Evolutionary conservation across 2,113 vertebrate species (phyloP).

Genomic region (Trogon surrucura): DNA sequence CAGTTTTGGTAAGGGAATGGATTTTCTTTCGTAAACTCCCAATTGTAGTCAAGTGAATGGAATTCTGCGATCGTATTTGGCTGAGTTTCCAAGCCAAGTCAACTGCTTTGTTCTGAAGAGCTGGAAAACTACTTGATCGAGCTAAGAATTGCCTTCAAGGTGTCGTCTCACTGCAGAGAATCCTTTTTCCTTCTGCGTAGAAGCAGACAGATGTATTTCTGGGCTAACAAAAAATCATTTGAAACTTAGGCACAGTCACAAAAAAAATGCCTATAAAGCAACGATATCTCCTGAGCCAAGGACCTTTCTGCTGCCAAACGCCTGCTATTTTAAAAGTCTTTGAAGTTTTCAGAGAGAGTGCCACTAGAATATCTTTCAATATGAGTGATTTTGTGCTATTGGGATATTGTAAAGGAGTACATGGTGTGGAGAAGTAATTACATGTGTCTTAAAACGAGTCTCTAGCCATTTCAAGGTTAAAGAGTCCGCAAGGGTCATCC

Average conservation of each 20-base stretch:
- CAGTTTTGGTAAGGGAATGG: neutral
- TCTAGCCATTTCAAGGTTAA: neutral
- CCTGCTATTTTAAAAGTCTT: conserved; percentile 9
- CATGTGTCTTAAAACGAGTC: neutral
- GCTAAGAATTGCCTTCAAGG: conserved; percentile 16
- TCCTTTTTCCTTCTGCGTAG: neutral
- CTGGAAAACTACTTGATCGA: conserved; percentile 32
- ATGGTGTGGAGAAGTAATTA: conserved; percentile 29
- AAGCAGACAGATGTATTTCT: conserved; percentile 10
- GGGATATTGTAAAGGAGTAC: neutral
- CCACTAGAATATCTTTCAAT: neutral
- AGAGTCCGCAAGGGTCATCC: neutral
- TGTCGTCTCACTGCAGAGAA: neutral
- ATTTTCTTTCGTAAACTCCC: conserved; percentile 43
- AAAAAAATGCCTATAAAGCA: neutral
- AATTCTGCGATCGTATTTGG: conserved; percentile 31
- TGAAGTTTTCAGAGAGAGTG: conserved; percentile 7
- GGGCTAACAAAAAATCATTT: neutral
- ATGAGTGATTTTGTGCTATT: neutral
- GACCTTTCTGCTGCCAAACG: conserved; percentile 19
- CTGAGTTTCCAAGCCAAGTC: neutral
- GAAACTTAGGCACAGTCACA: neutral
- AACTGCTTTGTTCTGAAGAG: conserved; percentile 23
- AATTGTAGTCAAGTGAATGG: conserved; percentile 27
- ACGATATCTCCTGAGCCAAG: neutral